Conservation (phyloP, 53 echinoderm and acorn worm genomes). For the Crossaster papposus region DNA sequence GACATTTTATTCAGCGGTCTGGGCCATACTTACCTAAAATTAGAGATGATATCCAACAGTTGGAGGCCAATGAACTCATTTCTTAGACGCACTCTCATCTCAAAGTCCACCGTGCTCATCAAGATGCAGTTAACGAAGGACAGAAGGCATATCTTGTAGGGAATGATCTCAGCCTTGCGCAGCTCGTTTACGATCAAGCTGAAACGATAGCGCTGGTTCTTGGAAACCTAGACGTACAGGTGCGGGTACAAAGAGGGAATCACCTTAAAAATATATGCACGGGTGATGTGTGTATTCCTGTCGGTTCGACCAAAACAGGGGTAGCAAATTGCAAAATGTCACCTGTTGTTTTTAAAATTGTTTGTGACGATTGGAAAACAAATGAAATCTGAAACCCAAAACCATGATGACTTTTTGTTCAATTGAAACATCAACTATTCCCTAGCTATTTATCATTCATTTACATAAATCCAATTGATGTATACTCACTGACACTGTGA, state of each 20-base stretch:
- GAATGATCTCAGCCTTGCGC: slow-evolving; percentile 79
- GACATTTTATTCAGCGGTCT: not conserved
- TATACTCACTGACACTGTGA: no score
- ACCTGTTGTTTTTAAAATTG: no score
- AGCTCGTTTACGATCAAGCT: slow-evolving; percentile 96
- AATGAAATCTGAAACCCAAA: not conserved
- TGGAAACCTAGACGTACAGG: slow-evolving; percentile 71
- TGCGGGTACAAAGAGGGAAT: not conserved
- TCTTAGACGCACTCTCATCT: slow-evolving; percentile 77
- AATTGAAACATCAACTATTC: no score
- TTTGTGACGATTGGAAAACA: no score
- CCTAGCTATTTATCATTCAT: no score
- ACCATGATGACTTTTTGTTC: not conserved
- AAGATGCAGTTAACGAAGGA: slow-evolving; percentile 91
- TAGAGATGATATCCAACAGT: slow-evolving; percentile 81
- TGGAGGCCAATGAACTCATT: slow-evolving; percentile 94
- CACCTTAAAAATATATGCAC: not conserved
- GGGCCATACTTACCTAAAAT: slow-evolving; percentile 69
- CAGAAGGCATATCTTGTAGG: slow-evolving; percentile 90
- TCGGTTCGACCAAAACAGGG: not conserved
- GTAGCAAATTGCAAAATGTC: no score
- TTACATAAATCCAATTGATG: no score
- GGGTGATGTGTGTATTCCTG: not conserved
- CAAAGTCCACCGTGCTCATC: slow-evolving; percentile 91
- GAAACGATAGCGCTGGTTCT: slow-evolving; percentile 90